A percentile compares a stretch with the other conserved stretches of the same genome.
These are phyloP conservation scores for Drosophila micromelanica DNA, from an alignment of 1,140 invertebrate species.

Conservation along the genomic window DNA sequence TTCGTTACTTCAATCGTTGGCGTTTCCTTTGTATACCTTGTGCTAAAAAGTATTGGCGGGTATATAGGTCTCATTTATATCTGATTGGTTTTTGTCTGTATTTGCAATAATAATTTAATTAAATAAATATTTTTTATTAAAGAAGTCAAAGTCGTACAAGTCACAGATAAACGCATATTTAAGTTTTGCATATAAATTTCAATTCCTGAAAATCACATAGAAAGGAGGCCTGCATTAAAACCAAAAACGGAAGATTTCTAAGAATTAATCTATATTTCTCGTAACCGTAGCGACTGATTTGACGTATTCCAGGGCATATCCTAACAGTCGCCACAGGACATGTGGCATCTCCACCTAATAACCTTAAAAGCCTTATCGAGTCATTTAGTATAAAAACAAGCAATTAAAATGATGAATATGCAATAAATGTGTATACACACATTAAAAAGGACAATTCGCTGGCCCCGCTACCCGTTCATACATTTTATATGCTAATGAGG, in stretches of 20 bases:
- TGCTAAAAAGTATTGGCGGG: not conserved
- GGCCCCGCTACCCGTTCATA: constrained; percentile 24
- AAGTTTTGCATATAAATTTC: too few relatives aligned
- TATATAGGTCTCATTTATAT: not conserved
- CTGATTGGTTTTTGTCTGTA: too few relatives aligned
- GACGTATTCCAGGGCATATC: constrained; percentile 2
- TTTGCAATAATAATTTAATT: too few relatives aligned
- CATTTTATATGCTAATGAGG: constrained; percentile 81
- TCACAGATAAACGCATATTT: too few relatives aligned
- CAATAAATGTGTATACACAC: constrained; percentile 70
- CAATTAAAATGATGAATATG: constrained; percentile 84
- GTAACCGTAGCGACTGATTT: not conserved
- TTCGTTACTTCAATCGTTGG: not conserved
- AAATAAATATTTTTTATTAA: not conserved
- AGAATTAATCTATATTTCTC: too few relatives aligned
- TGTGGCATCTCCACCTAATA: constrained; percentile 49
- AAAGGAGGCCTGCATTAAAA: too few relatives aligned
- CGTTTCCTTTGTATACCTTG: constrained; percentile 32
- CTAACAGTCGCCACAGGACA: constrained; percentile 22
- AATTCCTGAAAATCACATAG: too few relatives aligned
- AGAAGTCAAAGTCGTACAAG: too few relatives aligned
- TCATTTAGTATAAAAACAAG: constrained; percentile 80
- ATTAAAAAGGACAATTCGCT: constrained; percentile 54
- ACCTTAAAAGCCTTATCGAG: constrained; percentile 82
- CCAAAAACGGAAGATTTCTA: too few relatives aligned